A percentile compares a stretch with the other conserved stretches of the same genome.
These are phyloP conservation scores for Clamator glandarius DNA, from an alignment of 2,797 vertebrate genomes.

Conservation along the genomic window DNA sequence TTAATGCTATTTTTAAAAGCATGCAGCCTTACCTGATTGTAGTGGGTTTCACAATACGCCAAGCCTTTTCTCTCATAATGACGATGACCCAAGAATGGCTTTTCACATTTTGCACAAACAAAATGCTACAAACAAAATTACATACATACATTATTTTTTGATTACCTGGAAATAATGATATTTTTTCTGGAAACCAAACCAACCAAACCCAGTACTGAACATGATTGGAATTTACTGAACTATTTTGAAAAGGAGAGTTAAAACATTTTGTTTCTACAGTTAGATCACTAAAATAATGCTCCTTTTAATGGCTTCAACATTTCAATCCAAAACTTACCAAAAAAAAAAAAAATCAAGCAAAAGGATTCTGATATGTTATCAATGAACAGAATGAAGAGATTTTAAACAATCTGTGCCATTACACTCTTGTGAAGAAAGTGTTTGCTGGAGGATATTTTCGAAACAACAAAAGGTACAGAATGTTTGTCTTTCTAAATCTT, in stretches of 20 bases:
- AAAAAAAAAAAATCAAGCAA: neutral
- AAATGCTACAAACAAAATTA: slow-evolving; percentile 88
- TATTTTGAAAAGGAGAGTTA: neutral
- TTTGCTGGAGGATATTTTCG: neutral
- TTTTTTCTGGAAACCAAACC: neutral
- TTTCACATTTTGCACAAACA: slow-evolving; percentile 94
- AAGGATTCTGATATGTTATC: neutral
- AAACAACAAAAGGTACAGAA: neutral
- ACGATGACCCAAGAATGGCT: slow-evolving; percentile 97
- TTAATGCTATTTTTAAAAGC: neutral
- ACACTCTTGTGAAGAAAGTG: neutral
- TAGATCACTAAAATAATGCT: neutral
- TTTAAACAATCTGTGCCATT: neutral
- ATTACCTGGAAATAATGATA: neutral
- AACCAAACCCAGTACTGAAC: neutral
- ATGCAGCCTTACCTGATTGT: slow-evolving; percentile 90
- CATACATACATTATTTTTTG: neutral
- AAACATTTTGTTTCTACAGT: neutral
- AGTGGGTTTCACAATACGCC: slow-evolving; percentile 99
- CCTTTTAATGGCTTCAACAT: neutral
- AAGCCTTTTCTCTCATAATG: slow-evolving; percentile 98
- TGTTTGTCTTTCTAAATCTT: neutral
- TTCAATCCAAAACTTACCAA: neutral
- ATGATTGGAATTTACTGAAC: neutral
- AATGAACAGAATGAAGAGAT: neutral